Conservation (phyloP, 2,113 vertebrate species). For the rat (Rattus norvegicus) region DNA sequence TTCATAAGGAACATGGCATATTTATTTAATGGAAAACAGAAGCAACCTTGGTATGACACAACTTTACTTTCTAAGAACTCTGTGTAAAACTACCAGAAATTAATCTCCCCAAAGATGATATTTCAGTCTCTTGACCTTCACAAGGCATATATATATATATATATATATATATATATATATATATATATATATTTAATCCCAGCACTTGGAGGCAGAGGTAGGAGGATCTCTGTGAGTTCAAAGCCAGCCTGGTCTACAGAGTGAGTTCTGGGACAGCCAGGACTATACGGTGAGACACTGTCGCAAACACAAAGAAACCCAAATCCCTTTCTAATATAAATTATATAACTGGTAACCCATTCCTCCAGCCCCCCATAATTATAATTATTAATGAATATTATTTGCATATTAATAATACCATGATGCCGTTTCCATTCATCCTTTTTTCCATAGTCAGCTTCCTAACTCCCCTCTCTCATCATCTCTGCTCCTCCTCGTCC, state of each 20-base stretch:
- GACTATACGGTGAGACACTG: background rate
- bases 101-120: background rate
- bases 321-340: too few species aligned
- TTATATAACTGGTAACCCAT: background rate
- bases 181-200: background rate
- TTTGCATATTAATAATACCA: background rate
- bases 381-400: background rate
- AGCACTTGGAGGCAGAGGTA: background rate
- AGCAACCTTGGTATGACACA: background rate
- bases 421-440: too few species aligned
- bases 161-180: too few species aligned
- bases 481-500: too few species aligned
- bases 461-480: background rate
- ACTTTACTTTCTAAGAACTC: background rate
- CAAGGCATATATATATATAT: background rate
- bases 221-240: background rate
- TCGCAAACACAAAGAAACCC: too few species aligned
- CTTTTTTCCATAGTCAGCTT: rapidly evolving
- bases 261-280: background rate
- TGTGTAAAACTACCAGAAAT: background rate
- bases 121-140: background rate
- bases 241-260: background rate
- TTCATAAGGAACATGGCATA: background rate
- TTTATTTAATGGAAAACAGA: background rate
- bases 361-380: background rate